Percentiles rank a stretch among this genome's conserved stretches.
Conservation (phyloP, 2,797 vertebrate species). For the Potorous gilbertii region DNA sequence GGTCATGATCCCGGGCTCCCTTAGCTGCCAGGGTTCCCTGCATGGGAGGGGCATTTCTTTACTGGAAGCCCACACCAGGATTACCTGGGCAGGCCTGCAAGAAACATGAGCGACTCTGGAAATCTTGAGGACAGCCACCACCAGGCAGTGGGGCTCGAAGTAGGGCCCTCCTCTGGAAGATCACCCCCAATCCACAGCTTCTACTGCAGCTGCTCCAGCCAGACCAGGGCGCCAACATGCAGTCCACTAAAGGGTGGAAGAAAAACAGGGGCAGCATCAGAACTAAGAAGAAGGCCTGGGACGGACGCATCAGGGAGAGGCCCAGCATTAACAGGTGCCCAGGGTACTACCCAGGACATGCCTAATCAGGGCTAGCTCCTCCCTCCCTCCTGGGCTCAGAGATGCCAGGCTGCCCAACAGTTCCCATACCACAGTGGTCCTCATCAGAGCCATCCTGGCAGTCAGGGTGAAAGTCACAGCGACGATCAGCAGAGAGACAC, state of each 20-base stretch:
- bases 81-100: slow-evolving; percentile 90
- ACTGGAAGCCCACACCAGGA: background rate
- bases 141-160: slow-evolving; percentile 85
- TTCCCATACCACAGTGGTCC: slow-evolving; percentile 87
- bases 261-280: background rate
- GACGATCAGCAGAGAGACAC: slow-evolving; percentile 86
- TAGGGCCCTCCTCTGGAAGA: slow-evolving; percentile 88
- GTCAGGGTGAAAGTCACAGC: slow-evolving; percentile 88
- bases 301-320: background rate
- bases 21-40: background rate
- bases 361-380: background rate
- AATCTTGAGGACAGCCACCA: slow-evolving; percentile 85
- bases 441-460: slow-evolving; percentile 93
- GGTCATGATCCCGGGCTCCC: background rate
- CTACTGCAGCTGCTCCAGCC: slow-evolving; percentile 92
- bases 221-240: slow-evolving; percentile 89
- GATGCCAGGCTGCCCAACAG: background rate
- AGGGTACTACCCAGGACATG: background rate
- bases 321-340: background rate
- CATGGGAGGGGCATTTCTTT: background rate
- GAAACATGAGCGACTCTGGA: slow-evolving; percentile 91
- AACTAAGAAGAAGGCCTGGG: background rate
- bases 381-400: accelerated
- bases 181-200: slow-evolving; percentile 91
- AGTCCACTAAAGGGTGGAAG: slow-evolving; percentile 85